Evolutionary conservation across 2,797 vertebrate species (phyloP).

Genomic region (Sarcophilus harrisii): DNA sequence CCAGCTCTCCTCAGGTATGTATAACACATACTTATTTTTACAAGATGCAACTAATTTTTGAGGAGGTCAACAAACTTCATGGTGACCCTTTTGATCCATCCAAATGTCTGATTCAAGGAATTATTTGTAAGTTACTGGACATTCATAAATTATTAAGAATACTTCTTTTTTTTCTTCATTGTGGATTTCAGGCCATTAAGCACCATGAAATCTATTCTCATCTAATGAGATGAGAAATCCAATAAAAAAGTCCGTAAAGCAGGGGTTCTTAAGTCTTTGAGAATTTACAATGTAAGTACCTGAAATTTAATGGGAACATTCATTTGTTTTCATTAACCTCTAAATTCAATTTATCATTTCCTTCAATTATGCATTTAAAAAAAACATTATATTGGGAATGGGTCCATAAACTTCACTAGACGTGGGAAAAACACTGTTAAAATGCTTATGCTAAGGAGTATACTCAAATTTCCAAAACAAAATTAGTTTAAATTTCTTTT

Average conservation of each 20-base stretch:
- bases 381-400: not conserved
- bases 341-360: not conserved
- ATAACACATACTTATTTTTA: slow-evolving; percentile 48
- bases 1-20: not conserved
- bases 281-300: not conserved
- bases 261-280: not conserved
- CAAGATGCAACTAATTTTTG: slow-evolving; percentile 25
- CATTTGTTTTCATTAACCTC: not conserved
- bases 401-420: not conserved
- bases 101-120: not conserved
- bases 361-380: not conserved
- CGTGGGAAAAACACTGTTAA: not conserved
- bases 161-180: not conserved
- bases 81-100: not conserved
- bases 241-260: not conserved
- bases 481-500: slow-evolving; percentile 22
- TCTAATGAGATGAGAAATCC: too few species aligned
- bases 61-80: slow-evolving; percentile 27
- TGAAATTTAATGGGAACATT: not conserved
- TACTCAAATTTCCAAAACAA: slow-evolving; percentile 25
- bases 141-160: not conserved
- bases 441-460: not conserved
- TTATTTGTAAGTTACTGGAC: not conserved
- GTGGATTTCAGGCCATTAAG: slow-evolving; percentile 28
- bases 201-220: not conserved